Conservation (phyloP, 2,888 invertebrate species). For the Eupelmus urozonus region DNA sequence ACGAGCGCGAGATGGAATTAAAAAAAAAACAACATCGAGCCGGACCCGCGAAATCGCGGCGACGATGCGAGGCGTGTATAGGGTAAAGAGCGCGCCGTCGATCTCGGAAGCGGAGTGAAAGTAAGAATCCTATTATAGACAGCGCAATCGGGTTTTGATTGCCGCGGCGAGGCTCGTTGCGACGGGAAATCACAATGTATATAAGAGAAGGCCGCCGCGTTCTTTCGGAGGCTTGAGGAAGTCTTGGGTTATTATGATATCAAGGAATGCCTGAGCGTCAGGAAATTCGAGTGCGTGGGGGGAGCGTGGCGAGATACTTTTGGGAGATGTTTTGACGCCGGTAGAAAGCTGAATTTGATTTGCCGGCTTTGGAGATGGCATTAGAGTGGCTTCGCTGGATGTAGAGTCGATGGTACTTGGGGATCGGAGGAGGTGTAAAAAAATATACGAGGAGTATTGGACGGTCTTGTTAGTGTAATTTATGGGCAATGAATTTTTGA, state of each 20-base stretch:
- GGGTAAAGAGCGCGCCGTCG: constrained; percentile 27
- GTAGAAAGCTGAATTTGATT: no score
- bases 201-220: no score
- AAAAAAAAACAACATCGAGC: neutral
- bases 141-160: constrained; percentile 52
- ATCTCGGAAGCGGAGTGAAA: constrained; percentile 68
- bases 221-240: constrained; percentile 37
- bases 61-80: constrained; percentile 28
- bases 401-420: neutral
- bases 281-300: no score
- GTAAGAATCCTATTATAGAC: constrained; percentile 65
- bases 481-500: no score
- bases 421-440: no score
- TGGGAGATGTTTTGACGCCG: neutral
- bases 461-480: no score
- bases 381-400: no score
- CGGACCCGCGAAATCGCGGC: constrained; percentile 10
- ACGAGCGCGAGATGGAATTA: constrained; percentile 2
- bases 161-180: constrained; percentile 23
- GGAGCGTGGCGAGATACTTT: neutral
- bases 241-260: constrained; percentile 6
- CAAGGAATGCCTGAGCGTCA: neutral
- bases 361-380: no score
- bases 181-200: constrained; percentile 36
- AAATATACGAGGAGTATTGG: neutral